phyloP scores from a whole-genome alignment of 2,797 vertebrate species.

The Huso huso region DNA sequence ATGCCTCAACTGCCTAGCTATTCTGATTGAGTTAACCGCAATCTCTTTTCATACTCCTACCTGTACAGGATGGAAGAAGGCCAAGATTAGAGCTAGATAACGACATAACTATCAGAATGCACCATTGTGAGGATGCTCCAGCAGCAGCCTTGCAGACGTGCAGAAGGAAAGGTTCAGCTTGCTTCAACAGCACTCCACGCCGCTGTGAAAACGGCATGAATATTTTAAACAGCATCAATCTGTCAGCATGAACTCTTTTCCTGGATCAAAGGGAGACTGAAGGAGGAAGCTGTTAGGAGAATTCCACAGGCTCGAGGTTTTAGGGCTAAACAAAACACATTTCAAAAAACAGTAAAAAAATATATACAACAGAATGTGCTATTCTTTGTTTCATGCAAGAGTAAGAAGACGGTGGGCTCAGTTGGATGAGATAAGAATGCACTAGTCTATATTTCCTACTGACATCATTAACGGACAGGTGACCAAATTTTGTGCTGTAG shows the following conservation, averaged over 20 bases:
- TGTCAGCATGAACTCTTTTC: conserved; percentile 11
- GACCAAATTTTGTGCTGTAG: not conserved
- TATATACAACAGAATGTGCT: not conserved
- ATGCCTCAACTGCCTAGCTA: too few relatives aligned
- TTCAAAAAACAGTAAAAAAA: not conserved
- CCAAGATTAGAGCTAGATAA: too few relatives aligned
- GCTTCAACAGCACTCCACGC: not conserved
- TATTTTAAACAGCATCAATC: conserved; percentile 13
- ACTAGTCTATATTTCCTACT: not conserved
- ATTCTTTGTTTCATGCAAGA: not conserved
- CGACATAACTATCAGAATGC: not conserved
- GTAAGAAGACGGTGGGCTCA: too few relatives aligned
- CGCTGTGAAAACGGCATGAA: conserved; percentile 6
- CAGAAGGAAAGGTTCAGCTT: not conserved
- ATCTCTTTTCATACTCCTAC: too few relatives aligned
- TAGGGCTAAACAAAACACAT: conserved; percentile 7
- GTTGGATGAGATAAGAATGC: too few relatives aligned
- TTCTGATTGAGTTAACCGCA: too few relatives aligned
- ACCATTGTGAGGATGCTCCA: not conserved
- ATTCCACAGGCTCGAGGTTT: conserved; percentile 3
- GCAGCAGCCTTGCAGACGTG: not conserved
- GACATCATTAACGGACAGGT: not conserved
- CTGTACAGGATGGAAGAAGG: too few relatives aligned
- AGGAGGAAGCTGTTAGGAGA: not conserved
- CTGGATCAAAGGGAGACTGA: conserved; percentile 2